phyloP scores from a whole-genome alignment of 2,888 invertebrate genomes.

The Limnephilus rhombicus region DNA sequence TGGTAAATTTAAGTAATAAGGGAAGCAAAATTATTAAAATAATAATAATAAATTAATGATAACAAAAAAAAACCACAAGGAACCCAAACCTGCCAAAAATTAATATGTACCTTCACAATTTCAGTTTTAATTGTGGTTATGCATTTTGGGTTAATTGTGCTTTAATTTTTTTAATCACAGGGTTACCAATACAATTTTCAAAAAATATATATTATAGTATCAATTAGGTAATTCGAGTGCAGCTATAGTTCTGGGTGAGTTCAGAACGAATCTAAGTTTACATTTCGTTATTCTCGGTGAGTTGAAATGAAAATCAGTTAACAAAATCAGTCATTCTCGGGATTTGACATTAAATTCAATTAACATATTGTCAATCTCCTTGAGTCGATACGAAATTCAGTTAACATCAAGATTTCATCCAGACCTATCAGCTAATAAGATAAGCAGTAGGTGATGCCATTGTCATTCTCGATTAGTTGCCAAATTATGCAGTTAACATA shows the following conservation, averaged over 20 bases:
- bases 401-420: neutral
- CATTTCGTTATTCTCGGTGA: neutral
- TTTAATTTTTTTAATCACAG: neutral
- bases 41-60: neutral
- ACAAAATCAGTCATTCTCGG: neutral
- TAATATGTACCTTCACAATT: neutral
- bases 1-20: neutral
- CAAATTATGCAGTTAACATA: neutral
- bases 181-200: neutral
- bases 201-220: neutral
- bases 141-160: neutral
- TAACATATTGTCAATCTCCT: too few relatives aligned
- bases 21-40: neutral
- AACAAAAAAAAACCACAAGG: neutral
- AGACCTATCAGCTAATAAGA: too few relatives aligned
- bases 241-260: neutral
- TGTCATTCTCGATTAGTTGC: neutral
- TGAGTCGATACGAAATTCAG: neutral
- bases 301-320: neutral
- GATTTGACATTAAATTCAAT: neutral
- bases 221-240: neutral
- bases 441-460: neutral
- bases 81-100: neutral
- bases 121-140: neutral
- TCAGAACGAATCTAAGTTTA: neutral